Conservation (phyloP, 2,797 vertebrate species). For the Diplodus puntazzo region DNA sequence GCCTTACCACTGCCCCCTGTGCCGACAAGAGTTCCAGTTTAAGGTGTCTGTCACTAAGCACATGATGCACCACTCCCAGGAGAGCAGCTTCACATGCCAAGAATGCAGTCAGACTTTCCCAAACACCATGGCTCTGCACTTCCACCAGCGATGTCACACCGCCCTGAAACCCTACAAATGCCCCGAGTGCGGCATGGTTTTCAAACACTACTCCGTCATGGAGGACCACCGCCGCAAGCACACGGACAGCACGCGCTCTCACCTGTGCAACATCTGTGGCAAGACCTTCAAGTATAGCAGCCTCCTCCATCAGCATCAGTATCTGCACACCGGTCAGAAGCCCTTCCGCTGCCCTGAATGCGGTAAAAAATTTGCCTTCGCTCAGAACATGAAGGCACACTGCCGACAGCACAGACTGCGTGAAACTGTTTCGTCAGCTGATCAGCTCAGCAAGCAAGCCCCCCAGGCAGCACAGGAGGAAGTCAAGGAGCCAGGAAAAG, state of each 20-base stretch:
- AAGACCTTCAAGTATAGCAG: constrained; percentile 87
- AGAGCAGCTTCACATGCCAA: constrained; percentile 79
- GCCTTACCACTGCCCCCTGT: constrained; percentile 87
- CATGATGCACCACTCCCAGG: constrained; percentile 85
- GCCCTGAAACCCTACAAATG: constrained; percentile 87
- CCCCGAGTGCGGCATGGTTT: constrained; percentile 86
- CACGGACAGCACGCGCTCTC: constrained; percentile 66
- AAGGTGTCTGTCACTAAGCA: constrained; percentile 85
- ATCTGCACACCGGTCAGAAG: constrained; percentile 87
- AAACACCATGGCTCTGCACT: constrained; percentile 69
- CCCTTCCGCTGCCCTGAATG: constrained; percentile 86
- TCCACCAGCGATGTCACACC: constrained; percentile 84
- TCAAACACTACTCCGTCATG: constrained; percentile 87
- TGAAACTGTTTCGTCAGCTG: constrained; percentile 39
- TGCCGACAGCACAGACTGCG: constrained; percentile 83
- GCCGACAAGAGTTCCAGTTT: constrained; percentile 87
- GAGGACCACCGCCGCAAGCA: constrained; percentile 87
- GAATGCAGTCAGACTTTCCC: constrained; percentile 85
- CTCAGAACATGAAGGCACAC: constrained; percentile 88
- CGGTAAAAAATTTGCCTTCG: constrained; percentile 85
- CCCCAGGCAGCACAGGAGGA: constrained; percentile 43
- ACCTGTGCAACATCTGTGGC: constrained; percentile 83
- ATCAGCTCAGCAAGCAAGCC: constrained; percentile 52
- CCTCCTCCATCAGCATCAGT: constrained; percentile 88
- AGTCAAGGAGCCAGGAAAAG: constrained; percentile 66